Percentiles rank a stretch among this genome's conserved stretches.
Conservation (phyloP, 30 jellyfish, hydroid and myxozoan genomes). For the Aurelia sp. region DNA sequence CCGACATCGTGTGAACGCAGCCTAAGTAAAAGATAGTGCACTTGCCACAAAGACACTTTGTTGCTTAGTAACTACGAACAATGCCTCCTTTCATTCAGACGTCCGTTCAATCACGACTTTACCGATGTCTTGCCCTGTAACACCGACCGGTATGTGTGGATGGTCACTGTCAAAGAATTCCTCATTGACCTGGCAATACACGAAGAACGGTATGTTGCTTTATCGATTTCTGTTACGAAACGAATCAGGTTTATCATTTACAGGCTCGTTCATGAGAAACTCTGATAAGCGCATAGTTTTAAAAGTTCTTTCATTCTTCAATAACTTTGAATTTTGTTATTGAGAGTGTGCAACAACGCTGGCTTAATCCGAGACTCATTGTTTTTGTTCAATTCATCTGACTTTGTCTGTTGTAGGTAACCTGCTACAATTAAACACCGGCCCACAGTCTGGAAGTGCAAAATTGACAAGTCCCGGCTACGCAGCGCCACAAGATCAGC, state of each 20-base stretch:
- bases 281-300: too few species aligned
- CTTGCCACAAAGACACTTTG: too few species aligned
- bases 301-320: too few species aligned
- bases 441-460: constrained; percentile 43
- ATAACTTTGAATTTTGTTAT: too few species aligned
- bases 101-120: neutral
- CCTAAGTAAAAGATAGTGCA: too few species aligned
- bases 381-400: neutral
- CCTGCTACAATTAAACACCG: constrained; percentile 7
- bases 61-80: too few species aligned
- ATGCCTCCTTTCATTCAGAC: neutral
- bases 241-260: neutral
- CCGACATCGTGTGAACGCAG: too few species aligned
- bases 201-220: too few species aligned
- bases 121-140: constrained; percentile 52
- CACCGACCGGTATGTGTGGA: constrained; percentile 59
- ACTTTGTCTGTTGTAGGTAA: neutral
- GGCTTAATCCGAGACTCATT: neutral
- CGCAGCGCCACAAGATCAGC: neutral
- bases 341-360: too few species aligned
- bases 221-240: neutral
- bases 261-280: neutral
- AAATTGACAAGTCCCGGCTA: constrained; percentile 62
- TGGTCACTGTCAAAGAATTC: constrained; percentile 43
- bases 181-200: constrained; percentile 27